phyloP scores from a whole-genome alignment of 1,140 invertebrate genomes.

The Phymorhynchus buccinoides region DNA sequence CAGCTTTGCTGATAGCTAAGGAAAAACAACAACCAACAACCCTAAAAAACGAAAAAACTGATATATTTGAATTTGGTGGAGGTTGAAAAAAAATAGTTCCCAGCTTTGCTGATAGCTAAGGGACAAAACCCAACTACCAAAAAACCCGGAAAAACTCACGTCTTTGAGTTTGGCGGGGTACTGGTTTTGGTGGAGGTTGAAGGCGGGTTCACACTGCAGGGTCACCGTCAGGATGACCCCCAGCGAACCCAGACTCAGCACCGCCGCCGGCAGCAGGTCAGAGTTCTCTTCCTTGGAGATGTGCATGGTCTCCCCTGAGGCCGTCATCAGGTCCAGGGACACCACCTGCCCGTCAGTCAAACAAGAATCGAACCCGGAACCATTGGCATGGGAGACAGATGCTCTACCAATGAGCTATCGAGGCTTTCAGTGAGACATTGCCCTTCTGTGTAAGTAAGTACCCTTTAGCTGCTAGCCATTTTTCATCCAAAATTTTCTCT shows the following conservation, averaged over 20 bases:
- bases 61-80: background rate
- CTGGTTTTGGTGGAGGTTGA: conserved; percentile 62
- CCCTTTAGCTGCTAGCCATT: no score
- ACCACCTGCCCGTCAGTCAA: conserved; percentile 68
- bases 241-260: conserved; percentile 67
- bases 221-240: conserved; percentile 71
- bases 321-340: conserved; percentile 66
- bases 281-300: conserved; percentile 59
- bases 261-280: conserved; percentile 65
- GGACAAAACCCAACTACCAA: no score
- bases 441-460: no score
- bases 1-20: no score
- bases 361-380: no score
- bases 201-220: conserved; percentile 69
- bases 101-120: no score
- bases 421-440: no score
- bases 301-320: conserved; percentile 62
- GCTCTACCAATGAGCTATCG: no score
- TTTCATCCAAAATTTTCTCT: no score
- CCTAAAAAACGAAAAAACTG: no score
- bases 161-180: conserved; percentile 64
- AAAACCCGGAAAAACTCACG: conserved; percentile 50
- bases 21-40: no score
- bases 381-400: no score
- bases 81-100: background rate